Evolutionary conservation across 2,888 invertebrate species (phyloP), one percentile per base, ranked within the genome.

Genomic region (Andrena dorsata): DNA sequence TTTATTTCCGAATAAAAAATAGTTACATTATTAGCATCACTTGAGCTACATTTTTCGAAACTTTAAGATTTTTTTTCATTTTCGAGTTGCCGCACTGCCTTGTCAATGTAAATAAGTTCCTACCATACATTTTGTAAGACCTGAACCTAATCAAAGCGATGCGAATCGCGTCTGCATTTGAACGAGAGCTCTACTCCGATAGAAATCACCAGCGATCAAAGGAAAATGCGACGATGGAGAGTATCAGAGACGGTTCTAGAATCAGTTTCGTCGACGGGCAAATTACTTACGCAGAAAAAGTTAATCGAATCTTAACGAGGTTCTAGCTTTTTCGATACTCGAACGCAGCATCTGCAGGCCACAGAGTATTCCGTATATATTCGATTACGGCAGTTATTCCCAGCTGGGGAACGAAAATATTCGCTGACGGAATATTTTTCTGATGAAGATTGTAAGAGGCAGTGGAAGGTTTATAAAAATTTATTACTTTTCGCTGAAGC

Each of bases 111-210:
- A 35, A 35, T 35, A 35, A 35, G 10, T 35, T 10, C 35, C 35
- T 10, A 35, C 35, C 35, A 35, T 35, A 2, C 10, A 35, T 41
- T 41, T 41, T 41, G 41, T 41, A 41, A 41, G 41, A 41, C 13
- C 41, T 41, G 13, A 13, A 41, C 13, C 5, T 41, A 16, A 41
- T 5, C 10, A 28, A 63, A 63, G 30, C 51, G 63, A 35, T 32
- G 26, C 72, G 63, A 56, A 56, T n/a, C n/a, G 51, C 32, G 23
- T 20, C 5, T 32, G 26, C 63, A 32, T 64, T 35, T 32, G 32
- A 20, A 32, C 8, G 20, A 26, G 7, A 23, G 53, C 1, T 0
- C 51, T 3, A 32, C 26, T 53, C 35, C 53, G 32, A 53, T 64
- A 32, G 23, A 61, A 51, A 72, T 53, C 32, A 26, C 23, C 64